phyloP scores from a whole-genome alignment of 2,888 invertebrate species.

The Idaea straminata region DNA sequence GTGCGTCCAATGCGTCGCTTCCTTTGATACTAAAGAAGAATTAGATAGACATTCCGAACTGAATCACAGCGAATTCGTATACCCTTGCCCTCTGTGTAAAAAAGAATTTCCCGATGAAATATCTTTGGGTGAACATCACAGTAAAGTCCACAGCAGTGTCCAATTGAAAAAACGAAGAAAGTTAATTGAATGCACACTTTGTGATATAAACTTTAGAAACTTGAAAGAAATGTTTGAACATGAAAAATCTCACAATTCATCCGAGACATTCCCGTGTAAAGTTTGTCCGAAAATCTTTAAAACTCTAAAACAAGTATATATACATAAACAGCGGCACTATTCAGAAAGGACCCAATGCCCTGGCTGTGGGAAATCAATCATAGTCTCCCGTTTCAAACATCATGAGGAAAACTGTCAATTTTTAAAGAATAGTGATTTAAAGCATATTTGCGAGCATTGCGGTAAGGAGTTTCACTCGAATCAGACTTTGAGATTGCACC shows the following conservation, averaged over 20 bases:
- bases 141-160: conserved; percentile 45
- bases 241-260: conserved; percentile 36
- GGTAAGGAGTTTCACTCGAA: conserved; percentile 37
- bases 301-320: conserved; percentile 41
- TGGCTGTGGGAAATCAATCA: conserved; percentile 42
- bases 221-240: conserved; percentile 45
- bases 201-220: conserved; percentile 43
- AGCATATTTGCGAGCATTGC: conserved; percentile 43
- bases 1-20: conserved; percentile 44
- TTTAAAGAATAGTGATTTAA: conserved; percentile 24
- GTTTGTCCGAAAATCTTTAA: conserved; percentile 43
- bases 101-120: conserved; percentile 39
- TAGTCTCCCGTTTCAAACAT: conserved; percentile 39
- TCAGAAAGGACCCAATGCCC: conserved; percentile 41
- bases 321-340: conserved; percentile 47
- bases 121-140: conserved; percentile 45
- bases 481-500: conserved; percentile 36
- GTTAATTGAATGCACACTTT: conserved; percentile 49
- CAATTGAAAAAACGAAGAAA: conserved; percentile 48
- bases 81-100: conserved; percentile 45
- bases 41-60: conserved; percentile 37
- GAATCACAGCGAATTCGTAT: conserved; percentile 39
- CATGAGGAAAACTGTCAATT: conserved; percentile 39
- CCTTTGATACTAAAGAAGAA: conserved; percentile 41
- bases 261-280: conserved; percentile 44